Conservation (phyloP, 2,113 vertebrate species). For the Carlito syrichta region DNA sequence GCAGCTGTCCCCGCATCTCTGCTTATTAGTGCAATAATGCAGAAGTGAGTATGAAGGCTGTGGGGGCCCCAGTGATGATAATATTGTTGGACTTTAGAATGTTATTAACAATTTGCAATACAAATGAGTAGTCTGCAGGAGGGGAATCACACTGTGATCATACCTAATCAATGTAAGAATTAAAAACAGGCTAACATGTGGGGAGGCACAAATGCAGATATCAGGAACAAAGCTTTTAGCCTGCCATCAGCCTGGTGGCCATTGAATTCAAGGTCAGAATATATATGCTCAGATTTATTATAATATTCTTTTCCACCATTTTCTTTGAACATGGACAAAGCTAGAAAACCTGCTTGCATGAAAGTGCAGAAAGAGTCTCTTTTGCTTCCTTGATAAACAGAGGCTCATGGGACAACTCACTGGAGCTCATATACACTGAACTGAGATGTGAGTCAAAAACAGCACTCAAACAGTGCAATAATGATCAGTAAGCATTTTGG, state of each 20-base stretch:
- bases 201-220: constrained; percentile 2
- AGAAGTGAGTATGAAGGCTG: constrained; percentile 12
- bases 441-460: not conserved
- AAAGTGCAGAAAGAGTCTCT: not conserved
- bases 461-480: rapidly evolving
- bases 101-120: constrained; percentile 68
- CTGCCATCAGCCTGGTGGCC: not conserved
- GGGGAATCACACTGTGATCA: constrained; percentile 26
- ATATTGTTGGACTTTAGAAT: constrained; percentile 44
- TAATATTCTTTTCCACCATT: not conserved
- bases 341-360: not conserved
- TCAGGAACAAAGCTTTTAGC: not conserved
- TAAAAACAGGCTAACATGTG: not conserved
- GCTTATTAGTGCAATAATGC: constrained; percentile 16
- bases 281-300: not conserved
- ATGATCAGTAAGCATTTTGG: not conserved
- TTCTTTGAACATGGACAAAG: not conserved
- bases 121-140: constrained; percentile 61
- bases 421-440: not conserved
- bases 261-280: constrained; percentile 7
- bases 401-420: not conserved
- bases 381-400: not conserved
- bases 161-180: constrained; percentile 54
- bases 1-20: not conserved
- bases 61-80: not conserved